Evolutionary conservation across 2,888 invertebrate species (phyloP), one percentile per base, ranked within the genome.

Genomic region (Mongoloraphidia duomilia): DNA sequence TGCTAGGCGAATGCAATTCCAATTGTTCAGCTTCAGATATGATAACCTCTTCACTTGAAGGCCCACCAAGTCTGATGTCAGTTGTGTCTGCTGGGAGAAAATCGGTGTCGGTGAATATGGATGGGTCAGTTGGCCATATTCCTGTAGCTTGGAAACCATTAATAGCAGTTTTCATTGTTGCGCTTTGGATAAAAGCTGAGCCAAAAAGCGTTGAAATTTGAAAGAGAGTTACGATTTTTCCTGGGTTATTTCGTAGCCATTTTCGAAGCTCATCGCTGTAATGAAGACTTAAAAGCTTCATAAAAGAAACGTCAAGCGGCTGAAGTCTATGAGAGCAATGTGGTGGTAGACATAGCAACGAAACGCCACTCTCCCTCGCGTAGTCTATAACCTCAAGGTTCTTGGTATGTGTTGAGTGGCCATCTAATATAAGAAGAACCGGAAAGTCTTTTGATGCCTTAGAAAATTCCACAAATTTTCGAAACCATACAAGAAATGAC

Each of bases 311-410:
- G 44, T 61, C 59, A 41, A 54, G 34, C 2, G 58, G 58, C 48
- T 59, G 58, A 8, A 58, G 17, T 37, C 54, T 44, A 46, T 61
- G 57, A 11, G 58, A 61, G 49, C 57, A 59, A 47, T 59, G 65
- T 14, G 64, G 63, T 26, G 64, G 64, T 33, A 63, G 54, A 46
- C 59, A 62, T n/a, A 65, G 17, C 2, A 46, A 8, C 9, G 11
- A 8, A 5, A 45, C 26, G 13, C 51, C 53, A 50, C 50, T 51
- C 35, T 54, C 50, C 49, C 53, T 53, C 10, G 53, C 48, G 48
- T 44, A 48, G 37, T 49, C 26, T 17, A 53, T 26, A 11, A 47
- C 45, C 11, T 49, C 45, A 33, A 53, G 40, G 17, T 45, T 37
- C 50, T 59, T 54, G n/a, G n/a, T n/a, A 49, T 59, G 59, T 51